Conservation (phyloP, 2,797 vertebrate species). For the Phrynocephalus guinanensis region DNA sequence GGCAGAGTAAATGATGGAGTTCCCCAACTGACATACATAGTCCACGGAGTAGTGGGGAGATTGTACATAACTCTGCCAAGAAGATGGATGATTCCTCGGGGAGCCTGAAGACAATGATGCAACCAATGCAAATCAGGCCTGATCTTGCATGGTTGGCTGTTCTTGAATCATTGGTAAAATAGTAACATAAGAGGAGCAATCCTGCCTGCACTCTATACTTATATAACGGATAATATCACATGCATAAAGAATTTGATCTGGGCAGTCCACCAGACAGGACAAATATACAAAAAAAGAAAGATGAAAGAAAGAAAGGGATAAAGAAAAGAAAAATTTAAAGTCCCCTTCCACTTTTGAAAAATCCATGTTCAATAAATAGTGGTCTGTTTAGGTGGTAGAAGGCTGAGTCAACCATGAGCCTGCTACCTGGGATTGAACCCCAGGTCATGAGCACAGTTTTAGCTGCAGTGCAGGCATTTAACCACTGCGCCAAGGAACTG, state of each 20-base stretch:
- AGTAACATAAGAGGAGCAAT: background rate
- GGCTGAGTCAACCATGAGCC: too few species aligned
- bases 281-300: too few species aligned
- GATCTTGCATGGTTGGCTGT: background rate
- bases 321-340: too few species aligned
- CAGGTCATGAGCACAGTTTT: too few species aligned
- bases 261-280: too few species aligned
- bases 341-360: too few species aligned
- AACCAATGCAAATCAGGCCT: constrained; percentile 21
- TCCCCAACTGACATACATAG: constrained; percentile 1
- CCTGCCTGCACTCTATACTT: background rate
- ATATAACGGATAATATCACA: background rate
- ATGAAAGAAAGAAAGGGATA: too few species aligned
- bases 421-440: too few species aligned
- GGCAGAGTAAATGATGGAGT: constrained; percentile 13
- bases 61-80: constrained; percentile 11
- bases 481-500: too few species aligned
- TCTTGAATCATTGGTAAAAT: constrained; percentile 7
- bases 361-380: too few species aligned
- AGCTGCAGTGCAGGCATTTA: too few species aligned
- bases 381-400: too few species aligned
- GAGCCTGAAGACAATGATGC: constrained; percentile 6
- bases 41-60: constrained; percentile 4
- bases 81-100: constrained; percentile 22
- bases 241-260: background rate